Percentiles rank a stretch among this genome's conserved stretches.
phyloP scores from a whole-genome alignment of 2,888 invertebrate species.

The Cerceris rybyensis region DNA sequence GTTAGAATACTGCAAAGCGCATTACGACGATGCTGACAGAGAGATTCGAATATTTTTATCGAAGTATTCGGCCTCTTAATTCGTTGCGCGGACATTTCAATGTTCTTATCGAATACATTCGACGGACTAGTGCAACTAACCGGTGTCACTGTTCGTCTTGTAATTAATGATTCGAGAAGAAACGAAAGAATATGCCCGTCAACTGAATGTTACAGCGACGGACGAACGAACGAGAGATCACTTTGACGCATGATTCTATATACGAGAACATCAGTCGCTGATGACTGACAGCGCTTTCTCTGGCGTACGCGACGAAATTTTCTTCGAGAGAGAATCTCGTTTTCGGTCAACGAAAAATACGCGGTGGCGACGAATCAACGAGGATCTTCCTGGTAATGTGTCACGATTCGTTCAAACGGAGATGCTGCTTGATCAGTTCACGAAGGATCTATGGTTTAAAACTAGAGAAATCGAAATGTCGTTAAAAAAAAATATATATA shows the following conservation, averaged over 20 bases:
- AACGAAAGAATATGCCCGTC: background rate
- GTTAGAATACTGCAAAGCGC: constrained; percentile 42
- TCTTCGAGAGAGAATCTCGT: constrained; percentile 10
- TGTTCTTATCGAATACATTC: background rate
- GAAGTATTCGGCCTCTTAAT: background rate
- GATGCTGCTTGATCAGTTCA: constrained; percentile 4
- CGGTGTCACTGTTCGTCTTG: background rate
- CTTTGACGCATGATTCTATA: background rate
- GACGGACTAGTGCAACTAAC: background rate
- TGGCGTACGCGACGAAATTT: constrained; percentile 3
- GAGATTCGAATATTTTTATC: background rate
- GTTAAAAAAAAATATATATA: no score
- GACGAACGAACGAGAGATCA: constrained; percentile 9
- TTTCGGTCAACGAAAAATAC: constrained; percentile 6
- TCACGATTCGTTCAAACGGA: background rate
- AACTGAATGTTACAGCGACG: background rate
- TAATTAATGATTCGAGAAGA: background rate
- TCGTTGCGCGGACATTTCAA: background rate
- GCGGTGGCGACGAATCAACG: constrained; percentile 34
- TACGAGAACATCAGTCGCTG: background rate
- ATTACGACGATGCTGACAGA: background rate
- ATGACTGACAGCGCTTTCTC: constrained; percentile 1
- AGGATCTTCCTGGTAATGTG: constrained; percentile 30
- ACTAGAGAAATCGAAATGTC: background rate
- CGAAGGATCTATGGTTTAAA: constrained; percentile 17